phyloP scores from a whole-genome alignment of 2,797 vertebrate genomes.

The Pogoniulus pusillus region DNA sequence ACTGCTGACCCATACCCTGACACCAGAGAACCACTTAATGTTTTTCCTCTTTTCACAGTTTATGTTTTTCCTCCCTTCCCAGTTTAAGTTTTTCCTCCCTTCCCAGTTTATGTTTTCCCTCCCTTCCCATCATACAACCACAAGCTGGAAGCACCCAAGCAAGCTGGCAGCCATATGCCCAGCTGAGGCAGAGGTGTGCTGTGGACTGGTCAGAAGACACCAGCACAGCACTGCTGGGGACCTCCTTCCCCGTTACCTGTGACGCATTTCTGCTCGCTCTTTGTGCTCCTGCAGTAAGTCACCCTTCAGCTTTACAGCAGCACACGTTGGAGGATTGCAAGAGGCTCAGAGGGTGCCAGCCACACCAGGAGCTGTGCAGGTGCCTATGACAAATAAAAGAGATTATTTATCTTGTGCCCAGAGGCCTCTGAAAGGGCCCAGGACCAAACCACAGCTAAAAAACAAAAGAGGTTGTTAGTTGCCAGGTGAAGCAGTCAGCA shows the following conservation, averaged over 20 bases:
- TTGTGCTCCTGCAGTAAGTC: background rate
- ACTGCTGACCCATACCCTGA: background rate
- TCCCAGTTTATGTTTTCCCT: background rate
- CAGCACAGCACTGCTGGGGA: background rate
- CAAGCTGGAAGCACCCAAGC: background rate
- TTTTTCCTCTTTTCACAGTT: background rate
- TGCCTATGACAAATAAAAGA: slow-evolving; percentile 17
- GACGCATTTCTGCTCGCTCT: slow-evolving; percentile 3
- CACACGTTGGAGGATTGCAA: background rate
- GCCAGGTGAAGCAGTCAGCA: background rate
- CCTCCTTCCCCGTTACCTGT: background rate
- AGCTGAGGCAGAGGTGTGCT: background rate
- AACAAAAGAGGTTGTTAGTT: background rate
- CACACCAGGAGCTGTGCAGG: background rate
- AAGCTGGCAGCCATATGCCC: background rate
- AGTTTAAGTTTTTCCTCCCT: background rate
- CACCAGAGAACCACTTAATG: background rate
- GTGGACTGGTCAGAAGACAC: background rate
- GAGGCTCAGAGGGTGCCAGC: slow-evolving; percentile 6
- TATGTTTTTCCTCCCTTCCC: background rate
- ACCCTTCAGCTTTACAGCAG: background rate
- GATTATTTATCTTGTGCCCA: background rate
- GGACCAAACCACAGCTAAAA: background rate
- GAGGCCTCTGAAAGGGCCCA: background rate
- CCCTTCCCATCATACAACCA: background rate